These are phyloP conservation scores for Pocillopora meandrina DNA, from an alignment of 92 coral and sea anemone genomes.

Conservation along the genomic window DNA sequence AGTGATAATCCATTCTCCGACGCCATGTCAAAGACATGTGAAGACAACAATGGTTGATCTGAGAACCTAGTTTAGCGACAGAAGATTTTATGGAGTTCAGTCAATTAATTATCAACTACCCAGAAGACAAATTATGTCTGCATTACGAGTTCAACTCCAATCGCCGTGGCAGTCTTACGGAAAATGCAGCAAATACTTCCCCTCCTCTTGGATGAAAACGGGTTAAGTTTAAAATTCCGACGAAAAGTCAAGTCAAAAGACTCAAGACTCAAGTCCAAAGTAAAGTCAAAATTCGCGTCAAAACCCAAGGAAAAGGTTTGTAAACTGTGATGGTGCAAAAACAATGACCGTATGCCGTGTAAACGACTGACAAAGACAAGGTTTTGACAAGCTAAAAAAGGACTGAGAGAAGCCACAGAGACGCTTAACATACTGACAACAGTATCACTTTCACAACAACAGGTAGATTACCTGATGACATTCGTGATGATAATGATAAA, in stretches of 20 bases:
- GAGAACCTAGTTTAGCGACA: too few species aligned
- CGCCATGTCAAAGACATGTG: background rate
- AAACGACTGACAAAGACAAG: background rate
- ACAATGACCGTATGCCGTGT: too few species aligned
- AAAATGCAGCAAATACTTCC: background rate
- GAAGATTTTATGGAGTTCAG: too few species aligned
- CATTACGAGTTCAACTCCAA: background rate
- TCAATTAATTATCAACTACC: too few species aligned
- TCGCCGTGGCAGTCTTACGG: background rate
- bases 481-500: background rate
- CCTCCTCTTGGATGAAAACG: background rate
- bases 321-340: too few species aligned
- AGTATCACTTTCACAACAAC: too few species aligned
- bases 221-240: background rate
- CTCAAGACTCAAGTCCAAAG: background rate
- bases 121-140: background rate
- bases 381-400: background rate
- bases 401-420: too few species aligned
- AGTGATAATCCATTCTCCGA: background rate
- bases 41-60: background rate
- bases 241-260: background rate
- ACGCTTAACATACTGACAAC: too few species aligned
- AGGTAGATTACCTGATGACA: background rate
- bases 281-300: too few species aligned
- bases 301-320: too few species aligned